Evolutionary conservation across 2,888 invertebrate genomes (phyloP).

Genomic region (Caenorhabditis drosophilae): DNA sequence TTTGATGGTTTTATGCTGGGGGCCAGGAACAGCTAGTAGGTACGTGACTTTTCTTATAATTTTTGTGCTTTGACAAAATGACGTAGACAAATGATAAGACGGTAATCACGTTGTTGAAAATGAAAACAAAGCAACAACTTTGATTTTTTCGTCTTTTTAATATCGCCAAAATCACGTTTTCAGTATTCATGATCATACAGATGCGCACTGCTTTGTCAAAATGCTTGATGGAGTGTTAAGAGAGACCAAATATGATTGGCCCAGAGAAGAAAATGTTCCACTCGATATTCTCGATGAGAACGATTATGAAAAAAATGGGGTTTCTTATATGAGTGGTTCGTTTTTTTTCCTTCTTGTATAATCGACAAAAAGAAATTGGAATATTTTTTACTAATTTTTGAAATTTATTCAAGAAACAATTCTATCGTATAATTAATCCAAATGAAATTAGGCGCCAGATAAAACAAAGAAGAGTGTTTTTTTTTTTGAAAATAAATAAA

Average conservation of each 20-base stretch:
- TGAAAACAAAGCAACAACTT: background rate
- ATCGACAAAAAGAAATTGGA: background rate
- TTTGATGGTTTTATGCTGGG: slow-evolving; percentile 97
- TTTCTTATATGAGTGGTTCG: slow-evolving; percentile 97
- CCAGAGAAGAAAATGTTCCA: slow-evolving; percentile 72
- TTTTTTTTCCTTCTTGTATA: slow-evolving; percentile 31
- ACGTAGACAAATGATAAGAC: too few relatives aligned
- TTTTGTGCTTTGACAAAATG: background rate
- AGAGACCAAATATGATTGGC: slow-evolving; percentile 87
- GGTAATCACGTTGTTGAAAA: too few relatives aligned
- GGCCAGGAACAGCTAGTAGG: slow-evolving; percentile 80
- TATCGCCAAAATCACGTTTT: slow-evolving; percentile 69
- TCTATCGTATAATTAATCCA: too few relatives aligned
- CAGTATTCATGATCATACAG: slow-evolving; percentile 92
- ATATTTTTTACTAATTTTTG: too few relatives aligned
- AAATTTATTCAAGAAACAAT: too few relatives aligned
- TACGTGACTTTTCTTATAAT: slow-evolving; percentile 19
- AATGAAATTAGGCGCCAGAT: too few relatives aligned
- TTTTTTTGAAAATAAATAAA: too few relatives aligned
- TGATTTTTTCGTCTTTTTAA: too few relatives aligned
- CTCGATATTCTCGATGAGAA: slow-evolving; percentile 78
- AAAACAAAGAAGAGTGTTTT: too few relatives aligned
- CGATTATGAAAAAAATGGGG: slow-evolving; percentile 79
- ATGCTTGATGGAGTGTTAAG: slow-evolving; percentile 80
- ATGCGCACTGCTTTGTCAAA: slow-evolving; percentile 98